Conservation (phyloP, 1,140 invertebrate species). For the Trachymyrmex cornetzi region DNA sequence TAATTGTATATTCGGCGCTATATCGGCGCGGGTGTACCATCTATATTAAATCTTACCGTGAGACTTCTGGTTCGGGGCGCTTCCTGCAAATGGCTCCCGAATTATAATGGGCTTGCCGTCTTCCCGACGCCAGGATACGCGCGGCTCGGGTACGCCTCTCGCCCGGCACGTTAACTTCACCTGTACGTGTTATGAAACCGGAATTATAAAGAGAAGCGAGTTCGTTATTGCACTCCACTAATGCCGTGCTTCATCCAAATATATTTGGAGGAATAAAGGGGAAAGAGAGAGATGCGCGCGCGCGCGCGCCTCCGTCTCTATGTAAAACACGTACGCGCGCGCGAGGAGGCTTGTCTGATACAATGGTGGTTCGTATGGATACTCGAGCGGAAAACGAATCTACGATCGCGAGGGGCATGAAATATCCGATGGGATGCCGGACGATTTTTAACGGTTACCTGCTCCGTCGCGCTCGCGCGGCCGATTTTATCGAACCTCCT, state of each 20-base stretch:
- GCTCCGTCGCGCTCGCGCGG: not conserved
- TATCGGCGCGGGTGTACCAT: slow-evolving; percentile 62
- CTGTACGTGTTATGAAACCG: slow-evolving; percentile 80
- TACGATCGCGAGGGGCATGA: slow-evolving; percentile 48
- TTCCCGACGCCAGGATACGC: slow-evolving; percentile 95
- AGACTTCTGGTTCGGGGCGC: slow-evolving; percentile 87
- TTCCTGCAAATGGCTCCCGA: slow-evolving; percentile 86
- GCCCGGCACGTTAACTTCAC: slow-evolving; percentile 90
- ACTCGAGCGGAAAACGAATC: slow-evolving; percentile 58
- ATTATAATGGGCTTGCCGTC: slow-evolving; percentile 93
- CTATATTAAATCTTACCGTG: slow-evolving; percentile 80
- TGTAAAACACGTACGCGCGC: slow-evolving; percentile 63
- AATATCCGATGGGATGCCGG: slow-evolving; percentile 40
- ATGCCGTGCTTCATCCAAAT: slow-evolving; percentile 60
- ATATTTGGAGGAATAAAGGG: slow-evolving; percentile 61
- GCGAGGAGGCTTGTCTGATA: slow-evolving; percentile 55
- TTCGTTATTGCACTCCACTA: slow-evolving; percentile 69
- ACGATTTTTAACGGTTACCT: slow-evolving; percentile 44
- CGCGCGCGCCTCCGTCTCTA: slow-evolving; percentile 22
- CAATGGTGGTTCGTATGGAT: slow-evolving; percentile 38
- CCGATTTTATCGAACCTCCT: slow-evolving; percentile 27
- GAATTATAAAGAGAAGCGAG: slow-evolving; percentile 77
- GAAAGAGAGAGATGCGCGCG: not conserved
- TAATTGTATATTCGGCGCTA: slow-evolving; percentile 69
- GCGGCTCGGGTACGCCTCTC: slow-evolving; percentile 93